Conservation (phyloP, 2,113 vertebrate species). For the Cisticola juncidis region DNA sequence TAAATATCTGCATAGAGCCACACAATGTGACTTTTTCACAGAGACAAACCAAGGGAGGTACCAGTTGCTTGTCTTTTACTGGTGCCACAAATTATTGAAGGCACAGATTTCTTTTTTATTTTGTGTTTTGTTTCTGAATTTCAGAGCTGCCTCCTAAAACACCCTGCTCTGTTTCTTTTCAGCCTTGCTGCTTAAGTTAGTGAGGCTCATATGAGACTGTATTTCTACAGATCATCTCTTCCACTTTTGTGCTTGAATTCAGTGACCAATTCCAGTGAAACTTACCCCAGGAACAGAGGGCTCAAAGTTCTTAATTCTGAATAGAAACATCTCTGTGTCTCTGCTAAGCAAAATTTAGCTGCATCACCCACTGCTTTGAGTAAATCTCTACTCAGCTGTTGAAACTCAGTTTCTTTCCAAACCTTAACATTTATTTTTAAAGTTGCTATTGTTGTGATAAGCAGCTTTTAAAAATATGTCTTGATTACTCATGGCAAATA, state of each 20-base stretch:
- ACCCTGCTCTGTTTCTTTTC: not conserved
- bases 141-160: not conserved
- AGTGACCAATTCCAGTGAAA: not conserved
- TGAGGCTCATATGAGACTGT: not conserved
- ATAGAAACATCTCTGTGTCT: not conserved
- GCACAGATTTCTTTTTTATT: not conserved
- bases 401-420: not conserved
- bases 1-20: too few relatives aligned
- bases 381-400: not conserved
- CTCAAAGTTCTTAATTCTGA: not conserved
- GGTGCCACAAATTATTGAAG: not conserved
- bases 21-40: too few relatives aligned
- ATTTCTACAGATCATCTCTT: not conserved
- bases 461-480: not conserved
- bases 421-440: not conserved
- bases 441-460: not conserved
- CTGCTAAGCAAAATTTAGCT: not conserved
- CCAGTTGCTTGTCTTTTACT: not conserved
- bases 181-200: not conserved
- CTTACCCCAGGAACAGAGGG: not conserved
- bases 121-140: not conserved
- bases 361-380: not conserved
- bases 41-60: not conserved
- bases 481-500: not conserved
- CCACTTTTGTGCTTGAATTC: not conserved